Evolutionary conservation across 2,797 vertebrate genomes (phyloP), one percentile per base, ranked within the genome.

Genomic region (Lepidocolaptes lacrymiger): DNA sequence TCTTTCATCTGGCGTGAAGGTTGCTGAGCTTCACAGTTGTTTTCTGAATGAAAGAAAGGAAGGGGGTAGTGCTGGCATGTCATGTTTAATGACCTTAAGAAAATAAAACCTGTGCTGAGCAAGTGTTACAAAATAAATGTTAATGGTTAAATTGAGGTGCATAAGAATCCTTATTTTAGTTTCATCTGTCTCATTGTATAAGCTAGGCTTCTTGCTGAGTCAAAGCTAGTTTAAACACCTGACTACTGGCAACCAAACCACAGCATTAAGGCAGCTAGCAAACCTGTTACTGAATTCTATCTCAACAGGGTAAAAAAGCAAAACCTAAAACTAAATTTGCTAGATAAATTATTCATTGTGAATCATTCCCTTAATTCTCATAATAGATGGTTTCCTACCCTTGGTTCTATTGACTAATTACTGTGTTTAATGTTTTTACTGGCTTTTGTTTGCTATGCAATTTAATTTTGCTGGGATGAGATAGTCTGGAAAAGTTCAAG

Each of bases 341-440:
- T 78, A 73, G 55, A 84, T 95, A 94, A 94, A 94, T 96, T 93
- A 96, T 96, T 96, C 87, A 90, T 92, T 90, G 80, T 95, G 93
- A 97, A 92, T 93, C 76, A 90, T 90, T 88, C 73, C 48, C 76
- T 92, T 95, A 95, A 92, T 90, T 93, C 85, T 86, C 52, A 55
- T 94, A 96, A 96, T 96, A 93, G 90, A 94, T 88, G 87, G 85
- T 92, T 96, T 96, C 91, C 73, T 91, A 73, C 39, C 28, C 88
- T 90, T 85, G 52, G 71, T 91, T 94, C 62, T 95, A 49, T 84
- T 95, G 67, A 78, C 92, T 93, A 96, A 96, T 95, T 97, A 74
- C 91, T 64, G n/a, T 88, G 59, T 88, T 94, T 94, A 84, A 79
- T 93, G 85, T 79, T 95, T 93, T 93, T 93, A 49, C 76, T 90